phyloP scores from a whole-genome alignment of 1,140 invertebrate species.

The Piezodorus guildinii region DNA sequence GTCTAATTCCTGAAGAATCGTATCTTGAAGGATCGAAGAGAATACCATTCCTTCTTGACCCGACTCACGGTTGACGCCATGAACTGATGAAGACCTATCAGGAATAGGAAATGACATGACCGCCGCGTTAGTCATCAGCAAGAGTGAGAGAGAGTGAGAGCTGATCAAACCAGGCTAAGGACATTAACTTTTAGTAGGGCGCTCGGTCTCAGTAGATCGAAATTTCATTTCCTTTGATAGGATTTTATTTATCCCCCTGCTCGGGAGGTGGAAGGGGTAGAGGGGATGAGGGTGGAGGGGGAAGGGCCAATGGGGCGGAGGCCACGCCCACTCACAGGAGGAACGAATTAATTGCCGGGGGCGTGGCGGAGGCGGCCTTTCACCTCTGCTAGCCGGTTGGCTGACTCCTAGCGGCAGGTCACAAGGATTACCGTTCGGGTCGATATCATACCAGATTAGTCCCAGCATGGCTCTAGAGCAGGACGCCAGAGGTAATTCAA shows the following conservation, averaged over 20 bases:
- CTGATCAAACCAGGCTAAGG: no score
- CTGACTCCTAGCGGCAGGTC: slow-evolving; percentile 8
- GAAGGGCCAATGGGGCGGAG: slow-evolving; percentile 11
- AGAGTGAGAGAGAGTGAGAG: no score
- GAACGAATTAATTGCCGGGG: not conserved
- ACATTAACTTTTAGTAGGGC: no score
- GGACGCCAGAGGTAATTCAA: slow-evolving; percentile 12
- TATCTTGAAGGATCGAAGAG: no score
- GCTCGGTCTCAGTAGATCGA: slow-evolving; percentile 12
- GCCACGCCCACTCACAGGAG: slow-evolving; percentile 3
- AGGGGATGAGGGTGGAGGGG: slow-evolving; percentile 12
- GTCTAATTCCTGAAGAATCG: no score
- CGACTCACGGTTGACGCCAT: no score
- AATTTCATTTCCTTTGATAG: slow-evolving; percentile 26
- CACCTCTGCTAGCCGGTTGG: slow-evolving; percentile 11
- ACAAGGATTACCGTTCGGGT: slow-evolving; percentile 3
- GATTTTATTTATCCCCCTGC: slow-evolving; percentile 25
- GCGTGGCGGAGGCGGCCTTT: slow-evolving; percentile 3
- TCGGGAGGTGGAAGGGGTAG: slow-evolving; percentile 10
- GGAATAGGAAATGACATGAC: no score
- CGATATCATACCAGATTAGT: slow-evolving; percentile 8
- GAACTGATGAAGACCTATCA: no score
- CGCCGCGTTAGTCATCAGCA: no score
- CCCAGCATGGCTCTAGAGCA: slow-evolving; percentile 15
- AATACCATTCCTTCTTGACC: no score